Evolutionary conservation across 1,140 invertebrate species (phyloP).

Genomic region (Trichonephila clavipes): DNA sequence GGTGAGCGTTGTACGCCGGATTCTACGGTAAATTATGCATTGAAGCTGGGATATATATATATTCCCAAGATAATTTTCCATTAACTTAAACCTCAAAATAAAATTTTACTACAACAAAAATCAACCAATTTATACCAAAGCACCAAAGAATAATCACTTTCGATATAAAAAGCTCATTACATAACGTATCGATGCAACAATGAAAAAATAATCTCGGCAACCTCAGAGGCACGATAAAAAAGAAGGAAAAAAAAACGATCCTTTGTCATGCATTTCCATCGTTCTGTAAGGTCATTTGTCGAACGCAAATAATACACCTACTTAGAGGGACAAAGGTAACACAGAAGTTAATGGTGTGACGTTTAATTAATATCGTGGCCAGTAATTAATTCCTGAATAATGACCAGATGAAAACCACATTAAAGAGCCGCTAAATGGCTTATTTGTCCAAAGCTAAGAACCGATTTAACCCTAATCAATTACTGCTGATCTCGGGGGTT

Average conservation of each 20-base stretch:
- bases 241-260: neutral
- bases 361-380: slow-evolving; percentile 46
- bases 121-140: neutral
- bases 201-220: neutral
- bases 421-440: slow-evolving; percentile 63
- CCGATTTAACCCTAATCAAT: slow-evolving; percentile 68
- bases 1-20: too few relatives aligned
- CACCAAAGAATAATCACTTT: slow-evolving; percentile 27
- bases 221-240: neutral
- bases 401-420: slow-evolving; percentile 54
- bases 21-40: too few relatives aligned
- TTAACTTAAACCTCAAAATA: too few relatives aligned
- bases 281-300: neutral
- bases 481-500: neutral
- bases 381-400: slow-evolving; percentile 69
- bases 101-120: too few relatives aligned
- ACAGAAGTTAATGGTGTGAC: neutral
- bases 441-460: slow-evolving; percentile 52
- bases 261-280: neutral
- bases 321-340: too few relatives aligned
- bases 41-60: too few relatives aligned
- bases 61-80: too few relatives aligned
- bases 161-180: slow-evolving; percentile 36
- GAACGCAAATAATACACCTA: neutral
- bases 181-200: slow-evolving; percentile 31